Conservation (phyloP, 2,888 invertebrate genomes). For the Drosophila neoperkinsi region DNA sequence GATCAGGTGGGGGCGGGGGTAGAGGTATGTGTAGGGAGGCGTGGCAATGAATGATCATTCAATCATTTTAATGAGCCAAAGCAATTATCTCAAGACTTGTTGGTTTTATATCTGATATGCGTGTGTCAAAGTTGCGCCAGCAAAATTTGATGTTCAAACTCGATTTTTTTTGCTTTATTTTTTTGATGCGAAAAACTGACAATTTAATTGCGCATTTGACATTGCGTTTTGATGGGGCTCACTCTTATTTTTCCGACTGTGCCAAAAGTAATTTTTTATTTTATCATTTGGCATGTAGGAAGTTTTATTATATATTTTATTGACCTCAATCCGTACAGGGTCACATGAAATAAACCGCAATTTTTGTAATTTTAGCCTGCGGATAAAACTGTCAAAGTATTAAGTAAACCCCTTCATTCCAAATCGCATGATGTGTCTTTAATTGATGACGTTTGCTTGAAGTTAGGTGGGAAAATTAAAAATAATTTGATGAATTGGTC, state of each 20-base stretch:
- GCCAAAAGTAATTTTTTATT: slow-evolving; percentile 21
- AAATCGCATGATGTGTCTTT: slow-evolving; percentile 37
- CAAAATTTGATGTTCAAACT: slow-evolving; percentile 28
- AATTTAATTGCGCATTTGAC: slow-evolving; percentile 78
- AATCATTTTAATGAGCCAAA: slow-evolving; percentile 61
- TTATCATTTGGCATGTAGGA: slow-evolving; percentile 52
- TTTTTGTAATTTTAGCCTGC: slow-evolving; percentile 13
- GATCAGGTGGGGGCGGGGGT: background rate
- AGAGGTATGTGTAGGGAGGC: background rate
- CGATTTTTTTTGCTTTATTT: slow-evolving; percentile 27
- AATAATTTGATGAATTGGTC: background rate
- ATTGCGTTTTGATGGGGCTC: slow-evolving; percentile 62
- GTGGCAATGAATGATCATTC: slow-evolving; percentile 19
- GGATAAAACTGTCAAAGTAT: background rate
- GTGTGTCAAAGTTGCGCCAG: slow-evolving; percentile 1
- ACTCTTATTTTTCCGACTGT: slow-evolving; percentile 47
- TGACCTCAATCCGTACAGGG: slow-evolving; percentile 77
- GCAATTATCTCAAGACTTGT: slow-evolving; percentile 36
- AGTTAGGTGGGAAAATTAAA: slow-evolving; percentile 16
- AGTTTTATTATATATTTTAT: slow-evolving; percentile 62
- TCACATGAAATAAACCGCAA: slow-evolving; percentile 42
- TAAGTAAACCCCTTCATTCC: slow-evolving; percentile 3
- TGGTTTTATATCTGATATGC: slow-evolving; percentile 12
- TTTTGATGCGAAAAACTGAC: slow-evolving; percentile 59
- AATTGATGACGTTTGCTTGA: slow-evolving; percentile 30